Evolutionary conservation across 1,140 invertebrate genomes (phyloP).

Genomic region (Drosophila ironensis): DNA sequence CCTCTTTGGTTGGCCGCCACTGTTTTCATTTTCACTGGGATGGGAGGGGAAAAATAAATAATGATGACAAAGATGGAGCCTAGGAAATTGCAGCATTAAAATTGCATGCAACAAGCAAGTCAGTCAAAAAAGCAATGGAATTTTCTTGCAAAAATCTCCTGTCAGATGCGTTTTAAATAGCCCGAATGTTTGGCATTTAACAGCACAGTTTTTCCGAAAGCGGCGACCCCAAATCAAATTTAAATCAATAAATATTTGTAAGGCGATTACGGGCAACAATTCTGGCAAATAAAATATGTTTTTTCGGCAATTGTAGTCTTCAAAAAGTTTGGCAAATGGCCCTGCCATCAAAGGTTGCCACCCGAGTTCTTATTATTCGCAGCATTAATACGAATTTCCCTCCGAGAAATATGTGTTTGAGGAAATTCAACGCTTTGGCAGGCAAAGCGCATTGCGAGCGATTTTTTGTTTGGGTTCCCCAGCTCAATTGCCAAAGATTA

Average conservation of each 20-base stretch:
- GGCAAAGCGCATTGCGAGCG: conserved; percentile 9
- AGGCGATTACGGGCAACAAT: conserved; percentile 10
- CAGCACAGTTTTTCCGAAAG: too few relatives aligned
- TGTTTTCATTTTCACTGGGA: too few relatives aligned
- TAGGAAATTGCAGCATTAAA: not conserved
- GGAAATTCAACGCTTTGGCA: conserved; percentile 7
- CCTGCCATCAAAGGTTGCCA: conserved; percentile 25
- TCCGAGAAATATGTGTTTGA: not conserved
- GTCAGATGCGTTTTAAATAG: too few relatives aligned
- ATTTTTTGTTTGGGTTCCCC: not conserved
- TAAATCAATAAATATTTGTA: not conserved
- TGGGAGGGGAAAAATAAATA: too few relatives aligned
- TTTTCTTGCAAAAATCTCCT: too few relatives aligned
- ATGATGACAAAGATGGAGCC: too few relatives aligned
- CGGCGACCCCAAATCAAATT: not conserved
- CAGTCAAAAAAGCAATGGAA: too few relatives aligned
- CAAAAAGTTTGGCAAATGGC: conserved; percentile 3
- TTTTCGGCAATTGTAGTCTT: conserved; percentile 9
- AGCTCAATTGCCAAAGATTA: conserved; percentile 4
- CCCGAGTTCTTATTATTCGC: conserved; percentile 23
- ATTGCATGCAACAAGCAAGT: too few relatives aligned
- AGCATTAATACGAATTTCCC: conserved; percentile 21
- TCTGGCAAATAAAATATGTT: conserved; percentile 14
- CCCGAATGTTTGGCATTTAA: too few relatives aligned
- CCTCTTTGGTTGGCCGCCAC: too few relatives aligned